Conservation (phyloP, 1,140 invertebrate species). For the Dysdera silvatica region DNA sequence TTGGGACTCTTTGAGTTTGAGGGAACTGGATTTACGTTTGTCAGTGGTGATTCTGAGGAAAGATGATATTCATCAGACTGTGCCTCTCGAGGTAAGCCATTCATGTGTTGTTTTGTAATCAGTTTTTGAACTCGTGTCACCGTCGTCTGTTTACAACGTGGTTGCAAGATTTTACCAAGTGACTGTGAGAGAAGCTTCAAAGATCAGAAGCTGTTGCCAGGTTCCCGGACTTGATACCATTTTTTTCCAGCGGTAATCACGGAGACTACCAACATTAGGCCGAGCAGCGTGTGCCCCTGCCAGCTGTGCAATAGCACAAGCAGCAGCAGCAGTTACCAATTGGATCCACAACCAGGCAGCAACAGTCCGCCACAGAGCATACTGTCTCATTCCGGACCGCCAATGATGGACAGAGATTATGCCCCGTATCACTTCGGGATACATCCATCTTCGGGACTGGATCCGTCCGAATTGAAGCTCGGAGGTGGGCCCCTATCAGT, state of each 20-base stretch:
- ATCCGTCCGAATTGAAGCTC: constrained; percentile 30
- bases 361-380: constrained; percentile 1
- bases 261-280: constrained; percentile 25
- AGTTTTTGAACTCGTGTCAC: too few species aligned
- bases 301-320: constrained; percentile 19
- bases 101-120: too few species aligned
- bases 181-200: too few species aligned
- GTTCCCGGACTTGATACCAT: not conserved
- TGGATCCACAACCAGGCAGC: constrained; percentile 12
- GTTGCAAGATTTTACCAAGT: too few species aligned
- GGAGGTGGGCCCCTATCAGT: constrained; percentile 26
- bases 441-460: constrained; percentile 8
- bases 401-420: constrained; percentile 32
- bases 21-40: too few species aligned
- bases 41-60: too few species aligned
- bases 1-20: too few species aligned
- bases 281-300: constrained; percentile 14
- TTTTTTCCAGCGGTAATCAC: not conserved
- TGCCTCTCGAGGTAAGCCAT: too few species aligned
- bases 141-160: too few species aligned
- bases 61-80: too few species aligned
- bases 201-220: too few species aligned
- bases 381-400: constrained; percentile 12
- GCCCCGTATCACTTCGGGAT: constrained; percentile 28
- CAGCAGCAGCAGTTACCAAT: constrained; percentile 9